Base-by-base conservation (phyloP, 37 sponge, comb jelly and placozoan genomes). In the Dysidea cf. avara region DNA sequence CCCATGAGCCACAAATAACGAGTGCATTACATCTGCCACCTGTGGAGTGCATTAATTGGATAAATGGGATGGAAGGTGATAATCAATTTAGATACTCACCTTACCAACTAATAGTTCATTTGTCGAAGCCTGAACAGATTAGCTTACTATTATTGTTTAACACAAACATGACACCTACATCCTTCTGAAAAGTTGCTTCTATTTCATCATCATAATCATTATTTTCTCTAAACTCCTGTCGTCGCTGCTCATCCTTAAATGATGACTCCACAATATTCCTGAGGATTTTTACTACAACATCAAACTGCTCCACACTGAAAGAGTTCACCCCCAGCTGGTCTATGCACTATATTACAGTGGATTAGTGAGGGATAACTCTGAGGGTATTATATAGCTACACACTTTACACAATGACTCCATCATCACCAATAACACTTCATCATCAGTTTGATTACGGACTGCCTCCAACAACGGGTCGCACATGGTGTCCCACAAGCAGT, bases 151-250 rank as follows among this genome's bases (percentile, higher is more conserved):
- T 9, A 43, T 12, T 43, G 18, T 7, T 14, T 33, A 24, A 37
- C 64, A n/a, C n/a, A n/a, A n/a, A n/a, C n/a, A n/a, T n/a, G n/a
- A n/a, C n/a, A n/a, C n/a, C 21, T 21, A 74, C 83, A 72, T 99
- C 99, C 43, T 82, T 90, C 39, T 84, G 76, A 5, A 99, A 76
- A 52, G 84, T 84, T 39, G 95, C 96, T 72, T 99, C 99, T 68
- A 92, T 88, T 49, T 88, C 89, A 53, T 99, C 99, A 74, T 99
- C 99, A 30, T 95, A 91, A 59, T 99, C 99, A 37, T 99, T 96
- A 29, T 95, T 96, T 29, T 83, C 24, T 61, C 94, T 73, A 72
- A 78, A 26, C 51, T 81, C 77, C 47, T 78, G 81, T 7, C 94
- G 77, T 54, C 90, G 86, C 46, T 85, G 81, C 28, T 79, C 89